A percentile compares a stretch with the other conserved stretches of the same genome.
phyloP scores from a whole-genome alignment of 2,797 vertebrate species.

The Phalanger gymnotis region DNA sequence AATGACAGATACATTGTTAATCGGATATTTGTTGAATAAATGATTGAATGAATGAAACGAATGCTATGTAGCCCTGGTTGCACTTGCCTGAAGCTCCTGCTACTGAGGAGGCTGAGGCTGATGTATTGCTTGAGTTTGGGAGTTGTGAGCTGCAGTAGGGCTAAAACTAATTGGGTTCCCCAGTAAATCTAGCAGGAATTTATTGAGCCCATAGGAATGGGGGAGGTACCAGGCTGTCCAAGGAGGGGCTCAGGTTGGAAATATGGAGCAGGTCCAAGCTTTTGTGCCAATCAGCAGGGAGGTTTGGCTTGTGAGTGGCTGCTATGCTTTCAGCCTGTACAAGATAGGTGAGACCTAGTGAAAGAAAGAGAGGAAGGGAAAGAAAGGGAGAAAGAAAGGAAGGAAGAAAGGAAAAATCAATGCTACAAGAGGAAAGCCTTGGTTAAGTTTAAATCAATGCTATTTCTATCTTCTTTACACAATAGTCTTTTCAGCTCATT shows the following conservation, averaged over 20 bases:
- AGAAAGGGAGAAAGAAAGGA: neutral
- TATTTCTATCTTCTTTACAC: neutral
- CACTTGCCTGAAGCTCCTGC: neutral
- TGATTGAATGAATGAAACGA: neutral
- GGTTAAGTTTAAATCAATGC: neutral
- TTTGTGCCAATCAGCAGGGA: neutral
- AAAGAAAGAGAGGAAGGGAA: neutral
- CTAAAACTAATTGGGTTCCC: neutral
- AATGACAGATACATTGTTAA: neutral
- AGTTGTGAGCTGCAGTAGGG: neutral
- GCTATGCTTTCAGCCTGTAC: neutral
- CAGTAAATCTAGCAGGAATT: neutral
- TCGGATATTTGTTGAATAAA: neutral
- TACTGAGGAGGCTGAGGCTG: neutral
- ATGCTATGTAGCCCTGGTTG: neutral
- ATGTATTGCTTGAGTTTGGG: neutral
- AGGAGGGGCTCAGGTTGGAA: neutral
- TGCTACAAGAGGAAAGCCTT: neutral
- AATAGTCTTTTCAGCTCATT: neutral
- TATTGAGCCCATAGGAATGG: neutral
- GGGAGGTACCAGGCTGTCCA: neutral
- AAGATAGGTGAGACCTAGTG: neutral
- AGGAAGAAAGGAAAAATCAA: neutral
- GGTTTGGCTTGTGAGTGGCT: neutral
- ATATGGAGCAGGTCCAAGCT: neutral